Evolutionary conservation across 2,888 invertebrate genomes (phyloP).

Genomic region (Molorchus minor): DNA sequence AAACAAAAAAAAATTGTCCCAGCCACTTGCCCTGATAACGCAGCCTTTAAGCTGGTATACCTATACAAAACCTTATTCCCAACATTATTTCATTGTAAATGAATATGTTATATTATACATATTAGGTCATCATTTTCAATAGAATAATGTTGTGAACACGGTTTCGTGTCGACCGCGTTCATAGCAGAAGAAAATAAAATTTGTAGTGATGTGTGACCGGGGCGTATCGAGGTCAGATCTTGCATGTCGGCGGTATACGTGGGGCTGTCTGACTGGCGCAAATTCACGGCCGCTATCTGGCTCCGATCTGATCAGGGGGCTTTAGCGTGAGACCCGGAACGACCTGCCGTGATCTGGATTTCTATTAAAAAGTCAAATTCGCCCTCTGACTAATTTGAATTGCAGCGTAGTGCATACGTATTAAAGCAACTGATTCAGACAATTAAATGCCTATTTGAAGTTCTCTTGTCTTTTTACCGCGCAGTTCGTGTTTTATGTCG

Average conservation of each 20-base stretch:
- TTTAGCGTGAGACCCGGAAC: slow-evolving; percentile 26
- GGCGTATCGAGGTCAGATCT: slow-evolving; percentile 51
- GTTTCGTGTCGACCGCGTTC: no score
- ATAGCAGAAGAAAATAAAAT: slow-evolving; percentile 12
- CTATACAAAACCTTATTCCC: no score
- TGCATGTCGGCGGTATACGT: slow-evolving; percentile 39
- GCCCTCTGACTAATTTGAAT: slow-evolving; percentile 21
- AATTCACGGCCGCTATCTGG: slow-evolving; percentile 50
- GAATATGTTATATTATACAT: no score
- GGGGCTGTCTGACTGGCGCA: slow-evolving; percentile 51
- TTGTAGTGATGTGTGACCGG: slow-evolving; percentile 32
- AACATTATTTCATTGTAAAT: no score
- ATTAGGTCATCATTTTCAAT: no score
- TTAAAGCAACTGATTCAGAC: slow-evolving; percentile 1
- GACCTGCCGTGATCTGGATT: slow-evolving; percentile 44
- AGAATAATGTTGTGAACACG: no score
- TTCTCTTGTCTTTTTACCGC: no score
- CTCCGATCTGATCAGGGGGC: slow-evolving; percentile 38
- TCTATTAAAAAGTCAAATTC: slow-evolving; percentile 42
- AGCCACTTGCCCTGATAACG: no score
- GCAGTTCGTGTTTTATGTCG: no score
- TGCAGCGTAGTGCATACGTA: background rate
- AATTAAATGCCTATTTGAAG: no score
- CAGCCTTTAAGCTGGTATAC: no score
- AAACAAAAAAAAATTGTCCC: no score